Evolutionary conservation across 2,113 vertebrate species (phyloP).

Genomic region (Caloenas nicobarica): DNA sequence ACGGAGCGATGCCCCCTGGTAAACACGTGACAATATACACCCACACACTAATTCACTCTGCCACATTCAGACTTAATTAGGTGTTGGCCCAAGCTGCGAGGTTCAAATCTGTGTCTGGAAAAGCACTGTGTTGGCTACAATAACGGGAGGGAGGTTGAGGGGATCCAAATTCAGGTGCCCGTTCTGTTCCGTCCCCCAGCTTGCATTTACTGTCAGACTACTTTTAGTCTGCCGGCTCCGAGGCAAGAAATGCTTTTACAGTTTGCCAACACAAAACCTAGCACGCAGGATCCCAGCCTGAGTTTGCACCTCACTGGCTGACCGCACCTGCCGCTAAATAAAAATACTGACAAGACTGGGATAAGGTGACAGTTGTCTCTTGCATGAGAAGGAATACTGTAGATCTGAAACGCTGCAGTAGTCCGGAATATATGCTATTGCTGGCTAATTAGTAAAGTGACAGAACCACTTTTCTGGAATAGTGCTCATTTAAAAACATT

Average conservation of each 20-base stretch:
- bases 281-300: neutral
- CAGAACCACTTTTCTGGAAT: neutral
- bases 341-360: neutral
- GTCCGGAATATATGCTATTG: neutral
- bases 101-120: constrained; percentile 1
- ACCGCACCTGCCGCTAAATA: neutral
- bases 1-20: neutral
- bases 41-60: constrained; percentile 24
- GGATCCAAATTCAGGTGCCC: neutral
- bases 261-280: neutral
- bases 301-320: neutral
- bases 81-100: constrained; percentile 4
- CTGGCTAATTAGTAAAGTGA: neutral
- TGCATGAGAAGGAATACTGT: neutral
- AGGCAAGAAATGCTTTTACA: neutral
- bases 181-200: neutral
- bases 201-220: neutral
- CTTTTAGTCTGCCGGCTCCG: neutral
- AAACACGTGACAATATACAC: constrained; percentile 32
- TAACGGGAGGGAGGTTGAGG: neutral
- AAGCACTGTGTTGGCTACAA: neutral
- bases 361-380: neutral
- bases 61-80: constrained; percentile 52
- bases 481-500: neutral
- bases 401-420: neutral